Conservation (phyloP, 2,113 vertebrate genomes). For the Rhinolophus ferrumequinum region DNA sequence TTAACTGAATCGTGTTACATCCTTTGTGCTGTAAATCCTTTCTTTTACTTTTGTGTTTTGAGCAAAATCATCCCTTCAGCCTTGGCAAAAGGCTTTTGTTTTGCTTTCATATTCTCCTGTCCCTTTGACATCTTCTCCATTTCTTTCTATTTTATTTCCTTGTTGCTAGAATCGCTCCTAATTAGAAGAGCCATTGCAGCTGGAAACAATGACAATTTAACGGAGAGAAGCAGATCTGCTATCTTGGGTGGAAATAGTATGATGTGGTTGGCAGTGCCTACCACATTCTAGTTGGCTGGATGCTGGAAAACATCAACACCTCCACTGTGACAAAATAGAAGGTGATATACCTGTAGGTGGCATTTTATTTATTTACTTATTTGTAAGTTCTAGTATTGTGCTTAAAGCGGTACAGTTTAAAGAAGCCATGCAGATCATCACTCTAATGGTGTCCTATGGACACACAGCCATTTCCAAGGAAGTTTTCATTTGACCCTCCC, state of each 20-base stretch:
- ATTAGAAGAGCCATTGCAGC: not conserved
- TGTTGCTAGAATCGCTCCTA: constrained; percentile 38
- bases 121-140: constrained; percentile 33
- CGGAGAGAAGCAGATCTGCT: not conserved
- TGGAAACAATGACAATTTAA: constrained; percentile 47
- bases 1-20: constrained; percentile 43
- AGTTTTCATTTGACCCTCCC: not conserved
- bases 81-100: not conserved
- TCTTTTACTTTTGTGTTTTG: not conserved
- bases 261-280: constrained; percentile 1
- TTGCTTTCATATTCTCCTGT: constrained; percentile 38
- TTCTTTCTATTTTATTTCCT: constrained; percentile 58
- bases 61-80: constrained; percentile 46
- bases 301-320: not conserved
- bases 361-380: not conserved
- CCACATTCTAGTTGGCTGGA: not conserved
- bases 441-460: not conserved
- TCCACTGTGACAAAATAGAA: not conserved
- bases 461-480: not conserved
- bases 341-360: not conserved
- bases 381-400: not conserved
- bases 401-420: not conserved
- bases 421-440: not conserved
- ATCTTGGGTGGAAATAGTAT: not conserved
- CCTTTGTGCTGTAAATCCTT: constrained; percentile 20